Evolutionary conservation across 2,888 invertebrate species (phyloP), one percentile per base, ranked within the genome.

Genomic region (Himalopsyche anomala): DNA sequence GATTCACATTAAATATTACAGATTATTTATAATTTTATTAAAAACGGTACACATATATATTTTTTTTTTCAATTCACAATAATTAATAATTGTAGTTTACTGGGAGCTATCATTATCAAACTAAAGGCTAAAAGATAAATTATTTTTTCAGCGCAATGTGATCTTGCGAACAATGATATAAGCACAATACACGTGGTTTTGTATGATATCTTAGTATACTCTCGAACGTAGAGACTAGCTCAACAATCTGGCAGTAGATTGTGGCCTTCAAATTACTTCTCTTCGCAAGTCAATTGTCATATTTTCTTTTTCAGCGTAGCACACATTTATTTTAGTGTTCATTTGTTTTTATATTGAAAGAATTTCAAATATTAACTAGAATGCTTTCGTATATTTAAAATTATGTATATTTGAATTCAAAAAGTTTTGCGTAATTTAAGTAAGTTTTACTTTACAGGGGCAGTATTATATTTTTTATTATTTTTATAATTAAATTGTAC

Each of bases 161-260:
- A 5, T 36, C 4, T 74, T 15, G 38, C 38, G 15, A 15, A 28
- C 1, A 38, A 74, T 74, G 12, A 9, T 3, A 74, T 11, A 28
- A 74, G 15, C 74, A 38, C 38, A 28, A 38, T 38, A 62, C 28
- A 62, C 19, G 38, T 36, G 36, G 12, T 74, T 74, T 74, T 74
- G 15, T 74, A 0, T 74, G 11, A 15, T 12, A 74, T 28, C 69
- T 28, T 69, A 28, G n/a, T 69, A 11, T 8, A 36, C 36, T 15
- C 36, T 74, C 38, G 74, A 5, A 38, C 36, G 74, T 74, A 38
- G 15, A 74, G 36, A 74, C 28, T 74, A 74, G 74, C 15, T 36
- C 36, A 74, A 74, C 36, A 74, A 36, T 28, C 74, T 74, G 38
- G 36, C 74, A 74, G 74, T 38, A 74, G 36, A 74, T 38, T 15